Evolutionary conservation across 2,888 invertebrate genomes (phyloP).

Genomic region (Drosophila paramelanica): DNA sequence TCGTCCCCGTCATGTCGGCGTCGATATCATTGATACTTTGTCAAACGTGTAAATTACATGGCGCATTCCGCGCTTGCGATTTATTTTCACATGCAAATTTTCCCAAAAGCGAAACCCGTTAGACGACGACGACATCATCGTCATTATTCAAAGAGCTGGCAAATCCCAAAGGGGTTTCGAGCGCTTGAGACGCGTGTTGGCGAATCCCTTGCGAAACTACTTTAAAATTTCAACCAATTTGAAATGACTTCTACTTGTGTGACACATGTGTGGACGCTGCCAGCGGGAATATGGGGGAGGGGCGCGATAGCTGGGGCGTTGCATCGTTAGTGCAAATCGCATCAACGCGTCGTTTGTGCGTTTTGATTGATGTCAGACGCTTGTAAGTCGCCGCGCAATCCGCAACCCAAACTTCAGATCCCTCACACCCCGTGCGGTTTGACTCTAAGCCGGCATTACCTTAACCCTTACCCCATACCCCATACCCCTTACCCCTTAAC

Average conservation of each 20-base stretch:
- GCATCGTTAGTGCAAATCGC: constrained; percentile 80
- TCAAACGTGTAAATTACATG: constrained; percentile 82
- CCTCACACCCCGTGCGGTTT: constrained; percentile 75
- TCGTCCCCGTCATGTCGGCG: constrained; percentile 54
- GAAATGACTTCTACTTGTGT: constrained; percentile 76
- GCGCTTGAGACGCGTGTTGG: constrained; percentile 44
- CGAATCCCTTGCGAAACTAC: constrained; percentile 64
- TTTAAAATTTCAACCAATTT: constrained; percentile 80
- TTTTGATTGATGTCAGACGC: constrained; percentile 83
- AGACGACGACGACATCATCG: constrained; percentile 59
- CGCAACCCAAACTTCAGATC: constrained; percentile 34
- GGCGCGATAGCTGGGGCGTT: constrained; percentile 21
- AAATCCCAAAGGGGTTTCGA: constrained; percentile 71
- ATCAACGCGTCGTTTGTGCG: constrained; percentile 57
- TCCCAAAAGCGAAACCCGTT: constrained; percentile 37
- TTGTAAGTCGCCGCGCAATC: constrained; percentile 68
- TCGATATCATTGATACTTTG: constrained; percentile 79
- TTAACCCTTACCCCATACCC: constrained; percentile 39
- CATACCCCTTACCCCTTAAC: constrained; percentile 4
- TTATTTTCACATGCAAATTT: constrained; percentile 76
- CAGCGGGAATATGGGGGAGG: constrained; percentile 1
- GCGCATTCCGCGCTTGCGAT: constrained; percentile 67
- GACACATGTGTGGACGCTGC: constrained; percentile 52
- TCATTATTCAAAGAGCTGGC: constrained; percentile 75
- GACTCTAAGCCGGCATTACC: constrained; percentile 60